Percentiles rank a stretch among this genome's conserved stretches.
phyloP scores from a whole-genome alignment of 2,797 vertebrate genomes.

The Sciaenops ocellatus region DNA sequence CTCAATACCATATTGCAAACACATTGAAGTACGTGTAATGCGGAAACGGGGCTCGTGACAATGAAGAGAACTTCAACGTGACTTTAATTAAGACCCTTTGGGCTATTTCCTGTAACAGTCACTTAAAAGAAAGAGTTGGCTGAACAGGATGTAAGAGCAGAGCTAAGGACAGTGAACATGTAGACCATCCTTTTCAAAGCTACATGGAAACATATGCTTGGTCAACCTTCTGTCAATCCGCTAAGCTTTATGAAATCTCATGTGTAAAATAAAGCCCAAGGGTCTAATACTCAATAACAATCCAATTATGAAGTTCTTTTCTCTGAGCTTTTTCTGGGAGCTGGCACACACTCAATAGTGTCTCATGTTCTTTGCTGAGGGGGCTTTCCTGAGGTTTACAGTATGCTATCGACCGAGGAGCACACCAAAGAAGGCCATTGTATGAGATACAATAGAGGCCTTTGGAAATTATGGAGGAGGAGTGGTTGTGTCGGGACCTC shows the following conservation, averaged over 20 bases:
- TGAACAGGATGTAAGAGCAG: conserved; percentile 57
- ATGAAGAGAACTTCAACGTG: conserved; percentile 45
- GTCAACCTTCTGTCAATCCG: conserved; percentile 34
- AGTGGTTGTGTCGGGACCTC: conserved; percentile 68
- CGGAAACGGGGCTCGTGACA: conserved; percentile 39
- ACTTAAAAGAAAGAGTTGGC: conserved; percentile 26
- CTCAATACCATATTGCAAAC: conserved; percentile 46
- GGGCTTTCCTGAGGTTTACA: conserved; percentile 74
- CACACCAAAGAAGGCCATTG: conserved; percentile 75
- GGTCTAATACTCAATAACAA: conserved; percentile 56
- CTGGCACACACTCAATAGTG: conserved; percentile 67
- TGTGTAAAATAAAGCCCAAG: conserved; percentile 46
- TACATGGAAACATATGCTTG: conserved; percentile 36
- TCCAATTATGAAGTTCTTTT: conserved; percentile 61
- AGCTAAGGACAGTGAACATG: conserved; percentile 23
- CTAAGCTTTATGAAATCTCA: conserved; percentile 39
- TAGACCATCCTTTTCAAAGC: conserved; percentile 40
- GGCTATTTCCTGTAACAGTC: conserved; percentile 59
- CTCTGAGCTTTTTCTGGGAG: conserved; percentile 52
- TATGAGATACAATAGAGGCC: conserved; percentile 76
- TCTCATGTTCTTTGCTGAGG: conserved; percentile 57
- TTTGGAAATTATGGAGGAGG: conserved; percentile 74
- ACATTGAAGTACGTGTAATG: conserved; percentile 48
- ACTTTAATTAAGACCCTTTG: conserved; percentile 66
- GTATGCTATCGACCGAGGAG: conserved; percentile 46